Conservation (phyloP, 2,888 invertebrate species). For the Macropis europaea region DNA sequence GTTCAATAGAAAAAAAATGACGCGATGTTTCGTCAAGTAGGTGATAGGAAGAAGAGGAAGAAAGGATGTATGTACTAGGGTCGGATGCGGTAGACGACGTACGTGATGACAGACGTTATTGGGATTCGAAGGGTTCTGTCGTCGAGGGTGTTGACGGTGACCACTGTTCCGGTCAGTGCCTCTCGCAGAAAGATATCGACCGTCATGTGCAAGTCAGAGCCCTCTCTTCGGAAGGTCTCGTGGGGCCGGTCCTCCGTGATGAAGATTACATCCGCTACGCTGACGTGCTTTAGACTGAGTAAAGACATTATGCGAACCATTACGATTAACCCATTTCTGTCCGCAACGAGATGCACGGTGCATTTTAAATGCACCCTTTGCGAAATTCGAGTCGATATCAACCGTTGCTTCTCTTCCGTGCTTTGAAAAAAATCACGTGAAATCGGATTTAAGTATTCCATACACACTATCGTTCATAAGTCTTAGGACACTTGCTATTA, state of each 20-base stretch:
- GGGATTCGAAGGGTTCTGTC: constrained; percentile 85
- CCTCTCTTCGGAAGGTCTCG: constrained; percentile 84
- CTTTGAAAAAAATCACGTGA: neutral
- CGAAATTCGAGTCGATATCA: constrained; percentile 30
- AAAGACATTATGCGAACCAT: constrained; percentile 50
- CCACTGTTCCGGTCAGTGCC: constrained; percentile 86
- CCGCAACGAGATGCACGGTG: constrained; percentile 36
- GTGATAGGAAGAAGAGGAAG: neutral
- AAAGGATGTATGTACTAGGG: neutral
- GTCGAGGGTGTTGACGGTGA: constrained; percentile 87
- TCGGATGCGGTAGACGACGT: constrained; percentile 31
- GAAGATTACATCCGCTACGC: constrained; percentile 87
- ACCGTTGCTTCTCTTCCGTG: neutral
- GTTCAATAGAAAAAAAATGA: neutral
- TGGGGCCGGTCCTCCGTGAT: constrained; percentile 87
- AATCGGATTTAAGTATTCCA: neutral
- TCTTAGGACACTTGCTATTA: too few relatives aligned
- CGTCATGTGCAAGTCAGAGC: constrained; percentile 85
- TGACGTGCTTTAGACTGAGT: constrained; percentile 46
- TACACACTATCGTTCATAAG: too few relatives aligned
- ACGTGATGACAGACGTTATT: constrained; percentile 87
- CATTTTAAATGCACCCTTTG: constrained; percentile 41
- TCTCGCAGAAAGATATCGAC: constrained; percentile 84
- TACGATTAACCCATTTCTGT: constrained; percentile 54
- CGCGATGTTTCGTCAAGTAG: neutral